Base-by-base conservation (phyloP, 2,113 vertebrate species). In the Forbesichthys papilliferus region DNA sequence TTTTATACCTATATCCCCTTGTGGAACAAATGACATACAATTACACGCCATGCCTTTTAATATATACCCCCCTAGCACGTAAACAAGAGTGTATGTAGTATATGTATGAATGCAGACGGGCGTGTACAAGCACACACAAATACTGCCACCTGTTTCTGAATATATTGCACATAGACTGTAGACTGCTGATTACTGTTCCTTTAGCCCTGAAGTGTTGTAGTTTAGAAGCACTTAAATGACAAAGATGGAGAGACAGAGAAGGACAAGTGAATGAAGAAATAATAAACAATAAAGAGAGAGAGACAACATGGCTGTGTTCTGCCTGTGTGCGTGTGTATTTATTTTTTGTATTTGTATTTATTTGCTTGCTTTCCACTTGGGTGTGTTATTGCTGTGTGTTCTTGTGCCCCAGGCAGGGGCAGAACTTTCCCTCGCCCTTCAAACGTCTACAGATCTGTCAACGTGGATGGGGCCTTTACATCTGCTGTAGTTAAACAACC, bases 121-220 rank as follows among this genome's bases (percentile, higher is more conserved):
- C 8, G 11, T 13, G 9, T 18, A 56, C 57, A 59, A 20, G 10
- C 9, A 36, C 58, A 42, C 58, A 60, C 80, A 74, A 76, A 72
- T 53, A 34, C 73, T 27, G 2, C 2, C 27, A 27, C 16, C 13
- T 56, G 64, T 79, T 68, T 79, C 65, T 42, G 67, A 75, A 77
- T 77, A 73, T 76, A 49, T 68, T 49, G 77, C 70, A 73, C 78
- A 74, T 63, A 61, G 67, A 81, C 66, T n/a, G 58, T 61, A 62
- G 5, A 62, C 36, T 83, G 85, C 74, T 85, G 88, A 85, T 90
- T 71, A 84, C 82, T 90, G 88, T 88, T 90, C 92, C 87, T 90
- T 91, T 90, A 83, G 84, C 84, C 84, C 81, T 79, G 82, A 79
- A 90, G 71, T 79, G 86, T 88, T 81, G 85, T 27, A 86, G 80